Percentiles rank a stretch among this genome's conserved stretches.
These are phyloP conservation scores for Plotosus lineatus DNA, from an alignment of 2,113 vertebrate genomes.

Conservation along the genomic window DNA sequence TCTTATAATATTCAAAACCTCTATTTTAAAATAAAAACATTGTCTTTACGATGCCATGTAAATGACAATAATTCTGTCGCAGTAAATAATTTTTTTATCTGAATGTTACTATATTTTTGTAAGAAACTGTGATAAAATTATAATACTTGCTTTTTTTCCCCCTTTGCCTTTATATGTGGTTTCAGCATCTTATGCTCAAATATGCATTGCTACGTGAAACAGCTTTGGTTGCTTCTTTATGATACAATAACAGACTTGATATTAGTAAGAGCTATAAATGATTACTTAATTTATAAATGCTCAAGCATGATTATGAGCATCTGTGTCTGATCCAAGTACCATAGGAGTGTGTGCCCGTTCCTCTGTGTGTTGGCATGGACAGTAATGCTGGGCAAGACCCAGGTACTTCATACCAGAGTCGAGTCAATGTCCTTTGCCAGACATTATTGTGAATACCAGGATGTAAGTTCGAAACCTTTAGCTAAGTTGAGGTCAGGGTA, in stretches of 20 bases:
- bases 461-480: constrained; percentile 58
- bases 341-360: not conserved
- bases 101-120: not conserved
- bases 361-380: constrained; percentile 24
- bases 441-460: constrained; percentile 52
- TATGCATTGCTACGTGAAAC: not conserved
- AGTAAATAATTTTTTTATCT: not conserved
- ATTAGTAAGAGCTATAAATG: constrained; percentile 19
- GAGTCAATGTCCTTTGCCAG: constrained; percentile 29
- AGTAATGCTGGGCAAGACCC: constrained; percentile 15
- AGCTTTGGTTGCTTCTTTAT: not conserved
- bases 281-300: constrained; percentile 8
- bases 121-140: not conserved
- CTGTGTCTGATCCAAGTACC: not conserved
- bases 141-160: not conserved
- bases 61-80: not conserved
- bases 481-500: constrained; percentile 56
- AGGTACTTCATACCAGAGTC: constrained; percentile 24
- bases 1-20: constrained; percentile 5
- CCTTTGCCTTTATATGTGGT: constrained; percentile 8
- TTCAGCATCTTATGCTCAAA: constrained; percentile 8
- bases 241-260: constrained; percentile 1
- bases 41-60: not conserved
- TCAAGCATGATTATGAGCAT: not conserved
- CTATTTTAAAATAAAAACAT: not conserved